These are phyloP conservation scores for Anolis carolinensis DNA, from an alignment of 2,113 vertebrate genomes.

Conservation along the genomic window DNA sequence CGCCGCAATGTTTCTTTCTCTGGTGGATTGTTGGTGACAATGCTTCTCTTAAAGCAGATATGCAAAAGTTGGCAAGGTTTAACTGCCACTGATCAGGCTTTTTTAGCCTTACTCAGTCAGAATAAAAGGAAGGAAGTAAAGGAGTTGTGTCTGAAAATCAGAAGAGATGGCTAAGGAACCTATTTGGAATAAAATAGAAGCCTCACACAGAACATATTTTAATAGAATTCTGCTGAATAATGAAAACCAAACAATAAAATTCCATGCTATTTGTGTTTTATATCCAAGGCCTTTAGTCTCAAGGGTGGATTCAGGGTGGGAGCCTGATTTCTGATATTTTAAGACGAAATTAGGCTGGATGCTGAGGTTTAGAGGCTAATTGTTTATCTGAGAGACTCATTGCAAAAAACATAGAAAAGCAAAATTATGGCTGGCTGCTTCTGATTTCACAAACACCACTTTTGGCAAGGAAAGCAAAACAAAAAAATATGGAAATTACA, in stretches of 20 bases:
- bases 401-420: no score
- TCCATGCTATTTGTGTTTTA: no score
- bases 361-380: no score
- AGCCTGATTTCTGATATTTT: no score
- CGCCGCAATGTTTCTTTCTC: neutral
- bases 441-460: no score
- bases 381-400: no score
- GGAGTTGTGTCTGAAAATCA: neutral
- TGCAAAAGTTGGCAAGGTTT: neutral
- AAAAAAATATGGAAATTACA: no score
- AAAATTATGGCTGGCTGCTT: no score
- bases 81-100: neutral
- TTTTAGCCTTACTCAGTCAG: neutral
- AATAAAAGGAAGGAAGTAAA: neutral
- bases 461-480: no score
- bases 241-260: neutral
- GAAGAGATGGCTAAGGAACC: neutral
- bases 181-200: neutral
- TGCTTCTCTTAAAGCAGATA: neutral
- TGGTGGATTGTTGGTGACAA: neutral
- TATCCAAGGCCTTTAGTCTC: no score
- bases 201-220: neutral
- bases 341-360: no score
- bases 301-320: no score
- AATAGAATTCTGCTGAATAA: constrained; percentile 6